Evolutionary conservation across 2,888 invertebrate genomes (phyloP).

Genomic region (Elaeidobius kamerunicus): DNA sequence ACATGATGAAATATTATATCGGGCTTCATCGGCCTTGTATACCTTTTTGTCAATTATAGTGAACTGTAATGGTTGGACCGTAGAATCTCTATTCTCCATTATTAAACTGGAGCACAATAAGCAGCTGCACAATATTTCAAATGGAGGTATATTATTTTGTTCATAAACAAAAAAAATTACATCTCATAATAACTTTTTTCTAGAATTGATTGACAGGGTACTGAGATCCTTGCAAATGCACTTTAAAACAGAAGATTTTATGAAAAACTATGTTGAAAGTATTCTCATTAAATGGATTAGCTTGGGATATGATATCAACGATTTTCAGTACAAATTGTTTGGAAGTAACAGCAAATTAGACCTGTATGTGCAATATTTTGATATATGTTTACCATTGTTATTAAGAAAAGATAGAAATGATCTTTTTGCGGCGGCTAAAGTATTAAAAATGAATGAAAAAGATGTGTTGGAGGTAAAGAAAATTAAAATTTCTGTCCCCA

Average conservation of each 20-base stretch:
- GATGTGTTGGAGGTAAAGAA: constrained; percentile 34
- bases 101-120: constrained; percentile 55
- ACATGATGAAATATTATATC: constrained; percentile 58
- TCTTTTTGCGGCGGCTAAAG: constrained; percentile 31
- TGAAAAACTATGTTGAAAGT: constrained; percentile 52
- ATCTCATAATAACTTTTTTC: constrained; percentile 16
- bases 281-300: constrained; percentile 49
- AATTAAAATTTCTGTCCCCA: background rate
- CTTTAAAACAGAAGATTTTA: constrained; percentile 44
- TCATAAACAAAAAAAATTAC: background rate
- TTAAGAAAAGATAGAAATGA: constrained; percentile 43
- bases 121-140: constrained; percentile 34
- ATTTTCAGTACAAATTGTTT: constrained; percentile 47
- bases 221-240: constrained; percentile 37
- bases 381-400: constrained; percentile 48
- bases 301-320: constrained; percentile 37
- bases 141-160: constrained; percentile 18
- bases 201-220: constrained; percentile 37
- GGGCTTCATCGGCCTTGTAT: constrained; percentile 58
- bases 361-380: constrained; percentile 49
- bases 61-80: constrained; percentile 53
- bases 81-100: constrained; percentile 54
- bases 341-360: constrained; percentile 43
- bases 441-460: constrained; percentile 27
- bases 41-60: constrained; percentile 55